Base-by-base conservation (phyloP, 2,888 invertebrate genomes). In the Reticulitermes lucifugus region DNA sequence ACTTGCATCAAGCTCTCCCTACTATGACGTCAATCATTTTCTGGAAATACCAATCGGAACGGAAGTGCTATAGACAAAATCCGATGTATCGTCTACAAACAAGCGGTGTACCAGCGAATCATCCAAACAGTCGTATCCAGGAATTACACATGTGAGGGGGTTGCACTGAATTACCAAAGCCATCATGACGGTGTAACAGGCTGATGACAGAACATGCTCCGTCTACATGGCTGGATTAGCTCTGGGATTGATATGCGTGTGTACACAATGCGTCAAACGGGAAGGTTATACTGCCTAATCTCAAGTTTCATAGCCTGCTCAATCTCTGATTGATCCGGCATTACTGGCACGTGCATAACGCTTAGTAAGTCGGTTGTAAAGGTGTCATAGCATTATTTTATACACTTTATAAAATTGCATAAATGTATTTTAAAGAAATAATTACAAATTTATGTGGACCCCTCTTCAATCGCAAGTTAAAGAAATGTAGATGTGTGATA, bases 171-270 rank as follows among this genome's bases (percentile, higher is more conserved):
- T 73, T 73, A 73, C 35, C 73, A 41, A 73, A 73, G 73, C 73
- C 73, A 73, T 73, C 73, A 73, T 41, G 73, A 73, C 73, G 0
- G 73, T 1, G 73, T 18, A 73, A 73, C 73, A 73, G 35, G 18
- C 18, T 21, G 73, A 41, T 73, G 73, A 73, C 73, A 73, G 73
- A 35, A 73, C 73, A 73, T 73, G 73, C 21, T 73, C 73, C 25
- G 22, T 3, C 41, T 41, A 73, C 73, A 73, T 73, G 73, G 35
- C 25, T 73, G 73, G 73, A 73, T 73, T 73, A 73, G 73, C 73
- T 73, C 73, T 41, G 73, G 73, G 73, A 73, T 73, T 73, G 73
- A 73, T 73, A 73, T 73, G 7, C 41, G 3, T 22, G 73, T 22
- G 10, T 73, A 41, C 73, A 73, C 73, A 73, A 73, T 73, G 41